phyloP scores from a whole-genome alignment of 2,113 vertebrate species.

The Aramus guarauna region DNA sequence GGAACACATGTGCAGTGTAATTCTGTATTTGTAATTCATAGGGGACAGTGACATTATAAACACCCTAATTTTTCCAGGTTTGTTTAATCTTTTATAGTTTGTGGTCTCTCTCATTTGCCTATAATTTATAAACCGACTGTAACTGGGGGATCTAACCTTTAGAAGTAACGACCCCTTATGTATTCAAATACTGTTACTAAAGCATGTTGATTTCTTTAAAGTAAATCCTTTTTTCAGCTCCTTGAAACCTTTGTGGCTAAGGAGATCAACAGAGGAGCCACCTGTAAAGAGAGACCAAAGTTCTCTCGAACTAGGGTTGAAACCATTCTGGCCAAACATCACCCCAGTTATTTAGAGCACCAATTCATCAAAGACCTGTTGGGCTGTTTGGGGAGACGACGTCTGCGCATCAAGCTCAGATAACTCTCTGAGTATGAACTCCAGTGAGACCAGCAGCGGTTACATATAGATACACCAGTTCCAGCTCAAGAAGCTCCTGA shows the following conservation, averaged over 20 bases:
- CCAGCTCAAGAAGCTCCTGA: background rate
- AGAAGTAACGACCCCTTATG: background rate
- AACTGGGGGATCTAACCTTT: background rate
- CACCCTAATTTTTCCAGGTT: background rate
- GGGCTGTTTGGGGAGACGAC: background rate
- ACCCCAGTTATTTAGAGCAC: background rate
- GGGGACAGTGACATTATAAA: background rate
- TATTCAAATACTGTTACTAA: too few species aligned
- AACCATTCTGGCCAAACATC: background rate
- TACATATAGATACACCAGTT: background rate
- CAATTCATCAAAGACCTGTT: background rate
- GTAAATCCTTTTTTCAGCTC: background rate
- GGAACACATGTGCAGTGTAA: background rate
- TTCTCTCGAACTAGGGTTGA: background rate
- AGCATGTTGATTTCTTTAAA: background rate
- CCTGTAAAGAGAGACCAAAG: background rate
- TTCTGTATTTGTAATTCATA: background rate
- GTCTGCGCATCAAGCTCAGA: background rate
- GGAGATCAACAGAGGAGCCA: background rate
- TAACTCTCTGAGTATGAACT: rapidly evolving
- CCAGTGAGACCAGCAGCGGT: background rate
- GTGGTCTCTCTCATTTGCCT: background rate
- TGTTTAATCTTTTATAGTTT: background rate
- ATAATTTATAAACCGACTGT: background rate
- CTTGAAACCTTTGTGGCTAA: background rate